Conservation (phyloP, 2,888 invertebrate species). For the Acleris cristana region DNA sequence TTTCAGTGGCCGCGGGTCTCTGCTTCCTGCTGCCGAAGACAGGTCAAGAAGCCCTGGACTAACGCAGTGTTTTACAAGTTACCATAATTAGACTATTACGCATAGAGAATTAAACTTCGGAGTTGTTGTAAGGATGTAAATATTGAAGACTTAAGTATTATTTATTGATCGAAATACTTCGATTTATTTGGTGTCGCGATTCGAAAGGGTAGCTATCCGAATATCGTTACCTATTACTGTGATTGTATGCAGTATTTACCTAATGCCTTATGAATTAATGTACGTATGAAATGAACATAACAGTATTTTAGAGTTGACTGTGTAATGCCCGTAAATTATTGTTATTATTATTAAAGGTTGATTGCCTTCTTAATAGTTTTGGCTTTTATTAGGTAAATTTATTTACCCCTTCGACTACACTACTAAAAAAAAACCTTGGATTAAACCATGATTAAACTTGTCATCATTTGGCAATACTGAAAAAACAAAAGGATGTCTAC, state of each 20-base stretch:
- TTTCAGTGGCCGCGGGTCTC: constrained; percentile 88
- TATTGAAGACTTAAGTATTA: constrained; percentile 74
- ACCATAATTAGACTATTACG: constrained; percentile 69
- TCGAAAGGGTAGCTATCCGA: constrained; percentile 47
- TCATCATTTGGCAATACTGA: too few relatives aligned
- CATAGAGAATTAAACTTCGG: constrained; percentile 51
- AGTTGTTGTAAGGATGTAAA: constrained; percentile 78
- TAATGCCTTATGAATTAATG: constrained; percentile 52
- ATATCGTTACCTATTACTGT: constrained; percentile 66
- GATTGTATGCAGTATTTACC: constrained; percentile 63
- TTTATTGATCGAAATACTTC: constrained; percentile 56
- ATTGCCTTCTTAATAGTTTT: constrained; percentile 56
- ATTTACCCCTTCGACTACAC: background rate
- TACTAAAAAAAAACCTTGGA: background rate
- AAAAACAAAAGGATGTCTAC: too few relatives aligned
- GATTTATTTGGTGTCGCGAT: constrained; percentile 44
- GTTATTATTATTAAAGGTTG: constrained; percentile 75
- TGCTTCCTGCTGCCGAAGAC: constrained; percentile 90
- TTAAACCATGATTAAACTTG: background rate
- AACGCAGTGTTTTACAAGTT: constrained; percentile 58
- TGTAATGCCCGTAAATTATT: constrained; percentile 79
- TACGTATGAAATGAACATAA: constrained; percentile 68
- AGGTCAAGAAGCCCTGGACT: constrained; percentile 88
- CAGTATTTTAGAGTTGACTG: constrained; percentile 82
- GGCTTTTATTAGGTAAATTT: constrained; percentile 55